phyloP scores from a whole-genome alignment of 1,140 invertebrate genomes.

The Trichoplusia ni region DNA sequence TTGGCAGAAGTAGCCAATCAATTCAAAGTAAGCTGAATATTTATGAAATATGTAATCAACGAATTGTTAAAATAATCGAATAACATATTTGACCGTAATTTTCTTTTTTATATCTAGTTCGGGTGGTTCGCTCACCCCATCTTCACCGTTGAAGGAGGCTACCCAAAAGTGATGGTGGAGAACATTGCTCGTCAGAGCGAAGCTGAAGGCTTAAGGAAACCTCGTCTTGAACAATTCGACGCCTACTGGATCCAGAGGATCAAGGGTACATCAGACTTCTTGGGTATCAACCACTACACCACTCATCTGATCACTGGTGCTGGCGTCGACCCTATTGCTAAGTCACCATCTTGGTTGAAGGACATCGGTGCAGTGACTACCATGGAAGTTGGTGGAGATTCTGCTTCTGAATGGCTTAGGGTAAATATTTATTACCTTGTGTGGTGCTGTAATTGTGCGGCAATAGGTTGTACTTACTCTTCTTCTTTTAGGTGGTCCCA shows the following conservation, averaged over 20 bases:
- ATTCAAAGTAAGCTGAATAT: conserved; percentile 69
- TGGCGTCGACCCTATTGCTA: conserved; percentile 69
- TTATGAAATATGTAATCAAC: not conserved
- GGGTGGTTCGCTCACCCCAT: conserved; percentile 85
- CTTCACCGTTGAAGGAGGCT: conserved; percentile 83
- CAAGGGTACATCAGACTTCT: conserved; percentile 80
- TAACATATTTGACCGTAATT: not conserved
- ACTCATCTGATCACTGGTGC: conserved; percentile 71
- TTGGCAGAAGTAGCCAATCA: conserved; percentile 79
- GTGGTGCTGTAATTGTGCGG: not conserved
- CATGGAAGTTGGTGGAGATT: conserved; percentile 71
- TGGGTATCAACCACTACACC: conserved; percentile 81
- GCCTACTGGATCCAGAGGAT: conserved; percentile 76
- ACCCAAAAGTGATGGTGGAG: conserved; percentile 82
- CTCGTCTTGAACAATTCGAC: conserved; percentile 79
- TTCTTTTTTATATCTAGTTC: conserved; percentile 64
- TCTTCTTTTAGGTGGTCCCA: conserved; percentile 74
- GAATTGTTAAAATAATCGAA: too few relatives aligned
- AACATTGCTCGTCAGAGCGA: conserved; percentile 77
- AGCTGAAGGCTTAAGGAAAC: conserved; percentile 70
- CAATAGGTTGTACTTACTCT: not conserved
- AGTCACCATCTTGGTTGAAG: conserved; percentile 78
- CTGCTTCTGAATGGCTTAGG: conserved; percentile 78
- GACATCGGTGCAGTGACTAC: conserved; percentile 75
- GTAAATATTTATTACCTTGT: conserved; percentile 44